Base-by-base conservation (phyloP, 1,140 invertebrate species). In the Dreissena polymorpha region DNA sequence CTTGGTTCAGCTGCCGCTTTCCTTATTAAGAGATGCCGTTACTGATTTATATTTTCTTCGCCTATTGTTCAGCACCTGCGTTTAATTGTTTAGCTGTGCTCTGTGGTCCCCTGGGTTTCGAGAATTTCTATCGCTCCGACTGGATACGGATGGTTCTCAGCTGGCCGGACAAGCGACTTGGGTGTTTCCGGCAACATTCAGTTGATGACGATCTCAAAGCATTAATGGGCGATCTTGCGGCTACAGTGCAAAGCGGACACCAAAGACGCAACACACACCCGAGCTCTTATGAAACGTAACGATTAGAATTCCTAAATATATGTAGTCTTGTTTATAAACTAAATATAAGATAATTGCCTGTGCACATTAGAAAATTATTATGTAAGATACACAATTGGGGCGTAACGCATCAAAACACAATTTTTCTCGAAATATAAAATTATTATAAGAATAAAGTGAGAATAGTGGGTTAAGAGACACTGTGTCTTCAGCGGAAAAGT, bases 31-130 rank as follows among this genome's bases (percentile, higher is more conserved):
- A 8, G 39, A 39, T 39, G 39, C 39, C 39, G 39, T 39, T 8
- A 39, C 39, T 39, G 39, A 5, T 39, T 8, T 8, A 39, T 39
- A 39, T 39, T 39, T 39, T 8, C 8, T 8, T 8, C 8, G 39
- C 39, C 8, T 39, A 39, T 39, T 39, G 39, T 39, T 39, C 39
- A 39, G 8, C 39, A 39, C 39, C 39, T 71, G 27, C 50, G 27
- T 55, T 13, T 53, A 49, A 12, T 51, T 23, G 70, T 21, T 68
- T 29, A 85, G 84, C 74, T 39, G 72, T 82, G 13, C 50, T 85
- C 13, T 85, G 84, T 57, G 84, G 84, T 6, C 50, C 65, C 12
- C 79, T 85, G 2, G 84, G 84, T 16, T 85, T 82, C 70, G 70
- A 75, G 53, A 72, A 85, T 49, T 85, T 85, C 50, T 73, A 81